Evolutionary conservation across 2,113 vertebrate genomes (phyloP), one percentile per base, ranked within the genome.

Genomic region (Ceyx cyanopectus): DNA sequence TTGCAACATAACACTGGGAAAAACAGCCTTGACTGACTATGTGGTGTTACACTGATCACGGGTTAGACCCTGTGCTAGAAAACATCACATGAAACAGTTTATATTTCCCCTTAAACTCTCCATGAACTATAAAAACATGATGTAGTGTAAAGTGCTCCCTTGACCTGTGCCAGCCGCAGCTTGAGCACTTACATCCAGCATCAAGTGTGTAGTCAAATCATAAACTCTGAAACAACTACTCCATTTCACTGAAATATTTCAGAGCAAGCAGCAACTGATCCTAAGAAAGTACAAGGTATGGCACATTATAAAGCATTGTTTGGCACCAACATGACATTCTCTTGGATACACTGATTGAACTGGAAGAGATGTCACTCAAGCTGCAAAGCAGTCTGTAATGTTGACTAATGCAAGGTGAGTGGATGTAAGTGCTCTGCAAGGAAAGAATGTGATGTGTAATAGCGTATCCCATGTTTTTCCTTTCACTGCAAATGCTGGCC

Each of bases 381-480:
- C 53, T 72, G 57, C 65, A 77, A 50, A 85, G 8, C 69, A 51
- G n/a, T 12, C 32, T 51, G 34, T 41, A 41, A 62, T 14, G 29
- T 67, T 81, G 75, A 56, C 26, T 45, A 51, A 65, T 9, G 23
- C 26, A 56, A 79, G 22, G 48, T 75, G 61, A 73, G 20, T 46
- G 20, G 18, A 56, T 56, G 3, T 10, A 76, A 80, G 21, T 15
- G 21, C 15, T 22, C 19, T 21, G 7, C 9, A 57, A 34, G 19
- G n/a, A 34, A 22, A 40, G 12, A 18, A 37, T 37, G 37, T 62
- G n/a, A 15, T 40, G 4, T 40, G 46, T 65, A 41, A 6, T 22
- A 34, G 22, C 0, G 0, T 16, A 53, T 2, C 5, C 17, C 0
- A 0, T 8, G 3, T 23, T 80, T 84, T 91, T 41, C 21, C 22